Conservation (phyloP, 2,797 vertebrate species). For the Ptychadena robeensis region DNA sequence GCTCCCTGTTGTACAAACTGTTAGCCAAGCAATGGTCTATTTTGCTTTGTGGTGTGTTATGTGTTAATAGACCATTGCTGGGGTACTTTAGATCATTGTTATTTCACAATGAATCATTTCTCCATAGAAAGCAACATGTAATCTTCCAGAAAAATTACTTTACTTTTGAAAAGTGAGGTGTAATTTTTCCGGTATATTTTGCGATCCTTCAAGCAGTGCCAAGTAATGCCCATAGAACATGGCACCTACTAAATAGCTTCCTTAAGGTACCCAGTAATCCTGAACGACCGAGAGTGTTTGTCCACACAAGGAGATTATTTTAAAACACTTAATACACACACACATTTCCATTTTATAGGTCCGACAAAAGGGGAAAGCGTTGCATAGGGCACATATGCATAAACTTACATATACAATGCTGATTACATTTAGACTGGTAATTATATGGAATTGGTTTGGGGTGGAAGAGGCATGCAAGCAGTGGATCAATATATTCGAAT, state of each 20-base stretch:
- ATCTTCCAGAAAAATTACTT: neutral
- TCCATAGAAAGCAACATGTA: neutral
- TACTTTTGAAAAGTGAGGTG: no score
- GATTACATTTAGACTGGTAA: slow-evolving; percentile 78
- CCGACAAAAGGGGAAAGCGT: neutral
- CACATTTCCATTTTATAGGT: neutral
- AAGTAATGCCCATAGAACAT: no score
- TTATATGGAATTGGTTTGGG: slow-evolving; percentile 76
- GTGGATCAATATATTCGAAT: slow-evolving; percentile 92
- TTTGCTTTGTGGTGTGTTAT: neutral
- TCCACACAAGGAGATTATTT: neutral
- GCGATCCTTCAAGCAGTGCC: neutral
- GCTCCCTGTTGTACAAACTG: neutral
- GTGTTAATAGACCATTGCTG: slow-evolving; percentile 10
- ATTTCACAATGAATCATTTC: neutral
- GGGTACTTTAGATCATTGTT: slow-evolving; percentile 5
- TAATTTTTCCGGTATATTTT: neutral
- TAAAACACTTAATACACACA: neutral
- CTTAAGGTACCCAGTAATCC: neutral
- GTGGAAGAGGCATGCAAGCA: slow-evolving; percentile 75
- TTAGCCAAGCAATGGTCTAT: neutral
- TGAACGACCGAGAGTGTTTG: neutral
- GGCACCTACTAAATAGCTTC: neutral
- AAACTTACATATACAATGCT: slow-evolving; percentile 75
- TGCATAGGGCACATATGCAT: slow-evolving; percentile 60